phyloP scores from a whole-genome alignment of 2,113 vertebrate species.

The Gobius niger region DNA sequence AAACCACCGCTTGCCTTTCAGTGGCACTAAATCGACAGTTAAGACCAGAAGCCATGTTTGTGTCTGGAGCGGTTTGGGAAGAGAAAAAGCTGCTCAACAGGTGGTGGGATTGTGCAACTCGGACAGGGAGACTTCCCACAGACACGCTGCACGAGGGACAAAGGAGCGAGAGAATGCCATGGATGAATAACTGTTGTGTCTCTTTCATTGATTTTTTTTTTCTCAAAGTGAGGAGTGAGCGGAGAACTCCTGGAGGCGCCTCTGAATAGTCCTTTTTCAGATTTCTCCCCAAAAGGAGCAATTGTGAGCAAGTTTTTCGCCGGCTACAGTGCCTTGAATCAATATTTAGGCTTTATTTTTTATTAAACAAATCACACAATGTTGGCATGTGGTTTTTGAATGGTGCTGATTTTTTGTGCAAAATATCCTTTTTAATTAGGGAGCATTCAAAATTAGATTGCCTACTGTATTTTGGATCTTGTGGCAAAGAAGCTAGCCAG shows the following conservation, averaged over 20 bases:
- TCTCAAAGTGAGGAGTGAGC: slow-evolving; percentile 33
- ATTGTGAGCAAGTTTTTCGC: slow-evolving; percentile 14
- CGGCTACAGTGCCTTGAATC: slow-evolving; percentile 14
- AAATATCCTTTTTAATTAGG: too few relatives aligned
- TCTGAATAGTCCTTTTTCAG: slow-evolving; percentile 44
- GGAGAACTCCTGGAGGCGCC: slow-evolving; percentile 48
- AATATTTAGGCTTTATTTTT: slow-evolving; percentile 12
- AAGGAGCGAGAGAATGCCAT: slow-evolving; percentile 47
- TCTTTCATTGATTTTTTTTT: slow-evolving; percentile 55
- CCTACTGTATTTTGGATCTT: too few relatives aligned
- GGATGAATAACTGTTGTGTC: slow-evolving; percentile 55
- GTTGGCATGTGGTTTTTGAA: too few relatives aligned
- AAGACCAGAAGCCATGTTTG: not conserved
- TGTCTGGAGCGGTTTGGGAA: not conserved
- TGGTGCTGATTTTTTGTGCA: too few relatives aligned
- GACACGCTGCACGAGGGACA: slow-evolving; percentile 44
- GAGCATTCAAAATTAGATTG: too few relatives aligned
- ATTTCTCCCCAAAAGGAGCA: slow-evolving; percentile 30
- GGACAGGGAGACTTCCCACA: slow-evolving; percentile 34
- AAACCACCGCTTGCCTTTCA: not conserved
- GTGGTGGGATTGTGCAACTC: slow-evolving; percentile 46
- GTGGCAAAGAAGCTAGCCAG: too few relatives aligned
- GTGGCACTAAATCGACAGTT: not conserved
- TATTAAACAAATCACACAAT: too few relatives aligned
- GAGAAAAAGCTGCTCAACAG: slow-evolving; percentile 39